These are phyloP conservation scores for Cheiracanthium punctorium DNA, from an alignment of 2,888 invertebrate species.

Conservation along the genomic window DNA sequence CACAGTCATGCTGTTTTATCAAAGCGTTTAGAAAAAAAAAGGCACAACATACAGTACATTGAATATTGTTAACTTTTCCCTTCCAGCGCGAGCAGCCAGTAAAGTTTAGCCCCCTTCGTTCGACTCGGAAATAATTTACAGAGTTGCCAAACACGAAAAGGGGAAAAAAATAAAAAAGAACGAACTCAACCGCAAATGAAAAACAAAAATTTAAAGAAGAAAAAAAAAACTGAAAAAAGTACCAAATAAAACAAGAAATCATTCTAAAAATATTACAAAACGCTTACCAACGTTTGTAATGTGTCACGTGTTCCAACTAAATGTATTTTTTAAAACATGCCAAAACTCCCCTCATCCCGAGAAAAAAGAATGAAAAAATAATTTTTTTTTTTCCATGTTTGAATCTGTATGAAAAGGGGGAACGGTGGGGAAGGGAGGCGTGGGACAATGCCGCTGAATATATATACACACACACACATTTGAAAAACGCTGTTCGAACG, in stretches of 20 bases:
- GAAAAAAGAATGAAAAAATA: background rate
- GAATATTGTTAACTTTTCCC: no score
- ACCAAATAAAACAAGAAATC: slow-evolving; percentile 62
- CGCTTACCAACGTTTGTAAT: slow-evolving; percentile 56
- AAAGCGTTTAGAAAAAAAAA: no score
- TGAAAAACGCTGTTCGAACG: slow-evolving; percentile 52
- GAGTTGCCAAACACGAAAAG: background rate
- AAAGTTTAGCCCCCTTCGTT: slow-evolving; percentile 22
- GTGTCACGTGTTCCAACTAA: slow-evolving; percentile 62
- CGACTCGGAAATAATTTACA: slow-evolving; percentile 45
- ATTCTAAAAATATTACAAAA: slow-evolving; percentile 62
- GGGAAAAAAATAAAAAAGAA: slow-evolving; percentile 15
- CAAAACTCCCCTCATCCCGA: background rate
- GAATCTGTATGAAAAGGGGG: background rate
- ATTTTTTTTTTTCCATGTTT: background rate
- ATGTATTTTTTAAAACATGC: slow-evolving; percentile 59
- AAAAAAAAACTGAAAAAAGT: background rate
- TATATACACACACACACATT: slow-evolving; percentile 42
- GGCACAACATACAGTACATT: no score
- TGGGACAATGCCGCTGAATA: slow-evolving; percentile 50
- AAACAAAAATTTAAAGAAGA: background rate
- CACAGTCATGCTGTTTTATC: no score
- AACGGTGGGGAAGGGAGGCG: background rate
- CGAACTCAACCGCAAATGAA: slow-evolving; percentile 1
- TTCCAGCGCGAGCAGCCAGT: no score